phyloP scores from a whole-genome alignment of 2,888 invertebrate genomes.

The Amblyteles armatorius region DNA sequence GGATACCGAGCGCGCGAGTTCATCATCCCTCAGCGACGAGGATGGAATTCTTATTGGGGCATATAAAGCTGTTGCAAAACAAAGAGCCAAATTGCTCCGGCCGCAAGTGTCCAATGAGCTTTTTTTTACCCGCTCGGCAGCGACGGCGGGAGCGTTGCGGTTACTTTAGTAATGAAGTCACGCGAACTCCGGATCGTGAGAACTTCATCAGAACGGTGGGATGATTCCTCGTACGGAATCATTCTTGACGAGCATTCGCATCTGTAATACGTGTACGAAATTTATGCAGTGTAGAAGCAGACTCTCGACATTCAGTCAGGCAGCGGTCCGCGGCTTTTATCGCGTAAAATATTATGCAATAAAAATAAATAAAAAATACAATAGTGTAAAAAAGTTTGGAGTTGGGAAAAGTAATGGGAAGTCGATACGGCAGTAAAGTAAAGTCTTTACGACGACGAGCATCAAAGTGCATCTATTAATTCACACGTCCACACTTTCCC shows the following conservation, averaged over 20 bases:
- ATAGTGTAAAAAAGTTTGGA: background rate
- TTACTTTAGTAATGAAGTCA: slow-evolving; percentile 57
- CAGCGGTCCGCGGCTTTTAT: background rate
- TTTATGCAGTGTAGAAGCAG: background rate
- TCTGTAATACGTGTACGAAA: background rate
- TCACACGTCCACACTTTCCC: background rate
- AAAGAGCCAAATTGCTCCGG: slow-evolving; percentile 58
- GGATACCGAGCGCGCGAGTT: slow-evolving; percentile 28
- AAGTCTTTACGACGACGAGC: background rate
- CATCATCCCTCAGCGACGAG: slow-evolving; percentile 43
- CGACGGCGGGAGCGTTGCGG: slow-evolving; percentile 40
- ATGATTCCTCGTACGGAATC: background rate
- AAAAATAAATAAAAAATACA: background rate
- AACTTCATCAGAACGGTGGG: slow-evolving; percentile 1
- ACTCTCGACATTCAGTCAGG: background rate
- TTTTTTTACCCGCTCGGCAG: slow-evolving; percentile 48
- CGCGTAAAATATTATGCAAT: background rate
- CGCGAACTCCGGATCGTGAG: slow-evolving; percentile 34
- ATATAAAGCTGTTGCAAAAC: slow-evolving; percentile 29
- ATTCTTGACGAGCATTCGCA: background rate
- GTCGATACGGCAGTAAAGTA: background rate
- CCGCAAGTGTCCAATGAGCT: slow-evolving; percentile 55
- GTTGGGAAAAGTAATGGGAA: background rate
- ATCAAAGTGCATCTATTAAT: background rate
- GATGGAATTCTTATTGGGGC: slow-evolving; percentile 60